Base-by-base conservation (phyloP, 2,888 invertebrate species). In the Drosophila trichaetosa region DNA sequence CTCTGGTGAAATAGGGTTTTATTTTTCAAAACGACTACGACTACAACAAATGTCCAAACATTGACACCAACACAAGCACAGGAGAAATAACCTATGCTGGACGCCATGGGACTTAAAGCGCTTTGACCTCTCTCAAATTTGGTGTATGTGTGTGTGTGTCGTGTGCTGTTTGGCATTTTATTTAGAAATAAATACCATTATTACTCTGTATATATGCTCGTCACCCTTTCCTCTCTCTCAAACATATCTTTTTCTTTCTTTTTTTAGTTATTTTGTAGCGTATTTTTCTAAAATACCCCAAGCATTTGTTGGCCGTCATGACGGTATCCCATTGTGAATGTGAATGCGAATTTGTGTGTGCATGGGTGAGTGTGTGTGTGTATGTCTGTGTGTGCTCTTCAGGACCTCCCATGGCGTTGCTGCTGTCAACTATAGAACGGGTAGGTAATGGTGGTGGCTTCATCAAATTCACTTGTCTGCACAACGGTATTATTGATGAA, bases 401-500 rank as follows among this genome's bases (percentile, higher is more conserved):
- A 74, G 67, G 75, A 79, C 76, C 75, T 75, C 79, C 79, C 80
- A 62, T 77, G 74, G 77, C 66, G 80, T 65, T 34, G 71, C 54
- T 67, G 67, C 66, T 64, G 68, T 72, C 76, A 69, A 51, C 57
- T 52, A 34, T 24, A 40, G 49, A 42, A 31, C 46, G 40, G 64
- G 69, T 24, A 46, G 38, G 16, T 57, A 69, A 60, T 62, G 53
- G 40, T 57, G 75, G 72, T 67, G 76, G 76, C 82, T 83, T 82
- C 83, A 83, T 82, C 82, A 82, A 83, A 83, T 83, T 82, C 82
- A 82, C 82, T 82, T 82, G 82, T 82, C 82, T 82, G 83, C 76
- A 69, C 70, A 80, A 68, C 71, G 78, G 78, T 80, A 80, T 83
- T 83, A 83, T 82, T 82, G 84, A 82, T 83, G 82, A 82, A 83